Base-by-base conservation (phyloP, 2,888 invertebrate genomes). In the Philonicus albiceps region DNA sequence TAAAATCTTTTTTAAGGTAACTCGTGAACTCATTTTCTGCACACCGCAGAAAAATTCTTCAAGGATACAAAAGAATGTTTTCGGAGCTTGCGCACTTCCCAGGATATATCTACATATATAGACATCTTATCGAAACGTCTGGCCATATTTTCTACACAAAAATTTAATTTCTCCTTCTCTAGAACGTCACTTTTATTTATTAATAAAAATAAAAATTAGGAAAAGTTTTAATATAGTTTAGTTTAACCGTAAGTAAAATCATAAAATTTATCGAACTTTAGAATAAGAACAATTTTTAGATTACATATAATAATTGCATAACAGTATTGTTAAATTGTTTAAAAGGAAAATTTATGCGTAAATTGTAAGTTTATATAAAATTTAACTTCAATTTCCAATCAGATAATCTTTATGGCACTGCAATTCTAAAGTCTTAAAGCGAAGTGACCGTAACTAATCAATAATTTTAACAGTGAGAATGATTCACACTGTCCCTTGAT, bases 381-480 rank as follows among this genome's bases (percentile, higher is more conserved):
- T 11, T 1, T 1, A 55, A 64, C 7, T 8, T 64, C 27, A 64
- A 64, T 22, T 64, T 11, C 0, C 64, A 64, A 22, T 22, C 8
- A 27, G 27, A 19, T 27, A 19, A 22, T 64, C 22, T 64, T 53
- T 53, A 7, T 8, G 64, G 3, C 64, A 64, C 64, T 64, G 22
- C 11, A 64, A 19, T 64, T 64, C 22, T 64, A 1, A 64, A 64
- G 64, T 64, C 64, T 11, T 64, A 34, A 74, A 80, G 22, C 27
- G 34, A 53, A 22, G 30, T 22, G 78, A 49, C 81, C 34, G 34
- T n/a, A 34, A 81, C 34, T 81, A 81, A 81, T 81, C 81, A 81
- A 81, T 81, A 81, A 34, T 55, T 34, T 34, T 27, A n/a, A 34
- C n/a, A 49, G 78, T 78, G 27, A n/a, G n/a, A 49, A 16, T 49